Conservation (phyloP, 37 sponge, comb jelly and placozoan genomes). For the Corticium candelabrum region DNA sequence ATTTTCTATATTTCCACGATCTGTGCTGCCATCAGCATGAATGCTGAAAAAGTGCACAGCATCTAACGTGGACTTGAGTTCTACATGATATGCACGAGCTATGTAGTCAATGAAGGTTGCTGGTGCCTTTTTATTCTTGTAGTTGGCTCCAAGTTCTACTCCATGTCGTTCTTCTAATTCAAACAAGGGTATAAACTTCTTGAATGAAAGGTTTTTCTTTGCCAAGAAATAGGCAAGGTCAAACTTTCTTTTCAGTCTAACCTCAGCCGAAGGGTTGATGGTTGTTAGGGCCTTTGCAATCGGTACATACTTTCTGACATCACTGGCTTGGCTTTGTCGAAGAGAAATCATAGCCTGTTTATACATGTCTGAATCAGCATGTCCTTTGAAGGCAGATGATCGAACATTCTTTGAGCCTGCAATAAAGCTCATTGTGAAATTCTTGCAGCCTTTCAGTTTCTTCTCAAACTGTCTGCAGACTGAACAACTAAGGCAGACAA, state of each 20-base stretch:
- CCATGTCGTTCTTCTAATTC: constrained; percentile 27
- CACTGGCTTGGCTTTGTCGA: not conserved
- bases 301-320: not conserved
- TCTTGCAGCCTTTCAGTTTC: not conserved
- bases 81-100: too few species aligned
- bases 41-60: too few species aligned
- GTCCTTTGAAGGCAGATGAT: not conserved
- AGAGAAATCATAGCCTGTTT: not conserved
- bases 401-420: not conserved
- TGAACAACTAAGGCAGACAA: not conserved
- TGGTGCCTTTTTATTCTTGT: not conserved
- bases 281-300: not conserved
- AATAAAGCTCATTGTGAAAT: not conserved
- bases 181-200: not conserved
- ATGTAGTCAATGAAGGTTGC: not conserved
- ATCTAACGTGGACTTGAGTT: too few species aligned
- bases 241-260: not conserved
- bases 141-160: constrained; percentile 24
- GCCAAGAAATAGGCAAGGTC: not conserved
- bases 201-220: not conserved
- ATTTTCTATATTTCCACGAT: too few species aligned
- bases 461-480: not conserved
- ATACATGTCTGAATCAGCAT: not conserved
- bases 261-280: not conserved
- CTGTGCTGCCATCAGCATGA: too few species aligned